Base-by-base conservation (phyloP, 2,113 vertebrate genomes). In the Dinomys branickii region DNA sequence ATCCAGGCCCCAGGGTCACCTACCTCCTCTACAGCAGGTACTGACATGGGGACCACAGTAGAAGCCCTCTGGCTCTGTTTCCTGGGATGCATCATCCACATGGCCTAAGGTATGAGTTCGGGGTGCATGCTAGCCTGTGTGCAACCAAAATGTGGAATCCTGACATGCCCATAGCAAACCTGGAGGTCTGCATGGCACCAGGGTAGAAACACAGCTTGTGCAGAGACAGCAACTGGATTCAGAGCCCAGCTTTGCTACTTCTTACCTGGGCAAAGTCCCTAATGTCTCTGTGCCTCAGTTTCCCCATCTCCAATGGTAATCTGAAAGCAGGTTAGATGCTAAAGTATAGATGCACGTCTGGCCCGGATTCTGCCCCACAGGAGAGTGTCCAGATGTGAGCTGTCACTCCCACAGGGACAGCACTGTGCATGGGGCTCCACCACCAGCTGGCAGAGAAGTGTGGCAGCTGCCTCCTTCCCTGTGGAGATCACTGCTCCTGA, bases 311-410 rank as follows among this genome's bases (percentile, higher is more conserved):
- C 2, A 16, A 24, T 1, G 35, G 33, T 12, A 54, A 13, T n/a
- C 50, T 54, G 33, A 54, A 56, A 35, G 20, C 50, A 38, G 35
- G 35, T 22, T 10, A 35, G 10, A 35, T n/a, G 9, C 12, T 19
- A 8, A 33, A 56, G 33, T 24, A 19, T 3, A 35, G 2, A 56
- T 3, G 9, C 52, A 16, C 4, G 33, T 50, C 19, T 35, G n/a
- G n/a, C n/a, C 67, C 19, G 3, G 67, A 20, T 35, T 35, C 67
- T 14, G 44, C 13, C 47, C 38, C 58, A n/a, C 1, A 4, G 61
- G 44, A 0, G 9, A 52, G 33, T 9, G 13, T 1, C 4, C 10
- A 11, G 7, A 8, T 26, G 7, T 38, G 17, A 26, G 47, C 22
- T 69, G 35, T 38, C 19, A 5, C 19, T 38, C 28, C 9, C 13